Evolutionary conservation across 1,140 invertebrate species (phyloP).

Genomic region (Trachymyrmex cornetzi): DNA sequence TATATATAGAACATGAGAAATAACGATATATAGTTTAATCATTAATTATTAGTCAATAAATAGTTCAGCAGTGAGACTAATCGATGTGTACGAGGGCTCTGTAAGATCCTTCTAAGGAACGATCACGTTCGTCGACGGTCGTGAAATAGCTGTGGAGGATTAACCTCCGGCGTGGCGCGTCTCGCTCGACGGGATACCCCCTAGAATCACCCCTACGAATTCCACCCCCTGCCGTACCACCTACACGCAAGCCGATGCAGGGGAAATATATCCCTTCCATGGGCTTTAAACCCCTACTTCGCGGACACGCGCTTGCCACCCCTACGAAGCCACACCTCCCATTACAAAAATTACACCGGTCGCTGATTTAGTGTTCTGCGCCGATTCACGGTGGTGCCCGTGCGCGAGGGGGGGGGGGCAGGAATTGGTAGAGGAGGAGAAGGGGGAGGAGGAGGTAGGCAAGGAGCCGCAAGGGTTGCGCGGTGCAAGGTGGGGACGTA

Average conservation of each 20-base stretch:
- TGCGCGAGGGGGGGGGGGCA: slow-evolving; percentile 63
- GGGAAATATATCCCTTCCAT: slow-evolving; percentile 67
- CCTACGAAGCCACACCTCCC: slow-evolving; percentile 86
- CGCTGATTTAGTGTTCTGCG: slow-evolving; percentile 86
- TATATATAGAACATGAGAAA: not conserved
- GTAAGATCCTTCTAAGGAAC: slow-evolving; percentile 13
- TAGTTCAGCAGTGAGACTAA: not conserved
- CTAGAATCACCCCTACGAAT: slow-evolving; percentile 72
- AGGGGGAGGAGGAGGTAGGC: slow-evolving; percentile 32
- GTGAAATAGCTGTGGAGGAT: slow-evolving; percentile 73
- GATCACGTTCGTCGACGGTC: slow-evolving; percentile 52
- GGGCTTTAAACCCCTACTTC: slow-evolving; percentile 47
- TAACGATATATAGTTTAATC: not conserved
- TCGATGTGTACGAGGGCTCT: not conserved
- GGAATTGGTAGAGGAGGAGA: slow-evolving; percentile 30
- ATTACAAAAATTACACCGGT: slow-evolving; percentile 87
- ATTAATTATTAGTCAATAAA: slow-evolving; percentile 37
- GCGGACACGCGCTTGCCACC: slow-evolving; percentile 71
- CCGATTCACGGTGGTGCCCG: slow-evolving; percentile 77
- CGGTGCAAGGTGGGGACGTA: slow-evolving; percentile 79
- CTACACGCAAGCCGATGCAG: slow-evolving; percentile 68
- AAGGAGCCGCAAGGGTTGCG: slow-evolving; percentile 64
- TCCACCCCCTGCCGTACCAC: slow-evolving; percentile 63
- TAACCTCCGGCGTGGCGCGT: slow-evolving; percentile 72
- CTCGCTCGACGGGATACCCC: slow-evolving; percentile 69